phyloP scores from a whole-genome alignment of 2,888 invertebrate species.

The Eupithecia insigniata region DNA sequence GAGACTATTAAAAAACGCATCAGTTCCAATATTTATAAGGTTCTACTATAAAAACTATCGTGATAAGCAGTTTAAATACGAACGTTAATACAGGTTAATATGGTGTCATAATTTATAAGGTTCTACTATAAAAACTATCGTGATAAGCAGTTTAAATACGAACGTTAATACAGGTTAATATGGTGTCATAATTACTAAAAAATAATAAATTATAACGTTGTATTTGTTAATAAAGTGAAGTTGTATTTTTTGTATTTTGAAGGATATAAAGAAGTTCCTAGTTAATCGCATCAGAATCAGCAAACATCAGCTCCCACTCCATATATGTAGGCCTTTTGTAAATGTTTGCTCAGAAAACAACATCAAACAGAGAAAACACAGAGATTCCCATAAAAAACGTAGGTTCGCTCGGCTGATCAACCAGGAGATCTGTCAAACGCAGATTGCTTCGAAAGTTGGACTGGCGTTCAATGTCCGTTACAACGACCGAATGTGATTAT shows the following conservation, averaged over 20 bases:
- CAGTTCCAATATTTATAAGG: background rate
- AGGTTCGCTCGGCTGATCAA: constrained; percentile 66
- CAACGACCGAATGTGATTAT: constrained; percentile 44
- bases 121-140: no score
- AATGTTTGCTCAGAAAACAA: constrained; percentile 22
- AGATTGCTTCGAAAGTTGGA: constrained; percentile 68
- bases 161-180: no score
- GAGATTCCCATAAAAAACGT: constrained; percentile 37
- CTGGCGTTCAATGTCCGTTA: constrained; percentile 60
- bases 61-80: no score
- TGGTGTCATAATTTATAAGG: no score
- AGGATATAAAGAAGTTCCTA: background rate
- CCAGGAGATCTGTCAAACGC: constrained; percentile 70
- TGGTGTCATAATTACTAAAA: no score
- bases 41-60: no score
- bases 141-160: no score
- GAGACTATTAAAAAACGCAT: no score
- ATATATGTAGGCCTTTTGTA: background rate
- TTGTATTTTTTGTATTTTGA: no score
- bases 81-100: no score
- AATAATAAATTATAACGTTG: no score
- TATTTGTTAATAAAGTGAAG: background rate
- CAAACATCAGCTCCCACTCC: background rate
- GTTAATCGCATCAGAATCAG: background rate
- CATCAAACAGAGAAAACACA: constrained; percentile 51